These are phyloP conservation scores for Tyrannus savana DNA, from an alignment of 2,113 vertebrate genomes.

Conservation along the genomic window DNA sequence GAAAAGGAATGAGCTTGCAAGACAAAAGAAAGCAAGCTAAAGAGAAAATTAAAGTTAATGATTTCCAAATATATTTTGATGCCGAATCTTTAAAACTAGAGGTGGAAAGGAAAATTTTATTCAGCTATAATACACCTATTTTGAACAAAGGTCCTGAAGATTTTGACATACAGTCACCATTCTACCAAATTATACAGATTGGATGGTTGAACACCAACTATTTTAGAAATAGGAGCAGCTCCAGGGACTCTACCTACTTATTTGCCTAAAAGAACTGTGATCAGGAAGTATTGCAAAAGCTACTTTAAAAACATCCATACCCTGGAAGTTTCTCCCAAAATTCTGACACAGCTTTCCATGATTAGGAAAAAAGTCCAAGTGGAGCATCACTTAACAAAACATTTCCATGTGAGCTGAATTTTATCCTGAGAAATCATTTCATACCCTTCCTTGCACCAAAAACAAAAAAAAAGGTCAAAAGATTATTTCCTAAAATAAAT, in stretches of 20 bases:
- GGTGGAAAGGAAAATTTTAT: not conserved
- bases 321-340: not conserved
- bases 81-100: not conserved
- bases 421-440: not conserved
- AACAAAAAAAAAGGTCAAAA: not conserved
- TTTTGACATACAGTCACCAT: not conserved
- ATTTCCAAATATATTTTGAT: slow-evolving; percentile 26
- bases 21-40: slow-evolving; percentile 3
- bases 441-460: not conserved
- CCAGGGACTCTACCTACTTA: not conserved
- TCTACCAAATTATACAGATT: not conserved
- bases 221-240: not conserved
- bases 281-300: not conserved
- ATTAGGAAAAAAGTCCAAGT: not conserved
- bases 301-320: not conserved
- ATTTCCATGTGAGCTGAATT: not conserved
- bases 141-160: not conserved
- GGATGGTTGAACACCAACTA: not conserved
- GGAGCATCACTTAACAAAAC: not conserved
- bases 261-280: not conserved
- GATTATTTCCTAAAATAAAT: not conserved
- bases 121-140: not conserved
- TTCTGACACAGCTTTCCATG: not conserved
- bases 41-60: not conserved
- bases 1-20: not conserved